These are phyloP conservation scores for Harpalus rubripes DNA, from an alignment of 2,888 invertebrate genomes.

Conservation along the genomic window DNA sequence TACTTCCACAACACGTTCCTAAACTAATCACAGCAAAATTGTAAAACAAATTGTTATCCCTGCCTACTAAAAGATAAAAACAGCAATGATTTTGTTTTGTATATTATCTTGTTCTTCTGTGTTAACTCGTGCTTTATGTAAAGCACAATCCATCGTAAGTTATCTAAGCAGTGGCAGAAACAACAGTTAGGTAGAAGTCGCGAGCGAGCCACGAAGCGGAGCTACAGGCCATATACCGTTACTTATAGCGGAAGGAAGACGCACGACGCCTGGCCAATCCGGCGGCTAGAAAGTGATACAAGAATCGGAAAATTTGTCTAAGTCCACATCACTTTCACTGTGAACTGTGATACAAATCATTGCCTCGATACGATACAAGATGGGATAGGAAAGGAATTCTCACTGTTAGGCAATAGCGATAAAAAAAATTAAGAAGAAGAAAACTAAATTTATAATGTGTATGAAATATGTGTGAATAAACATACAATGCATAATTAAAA, in stretches of 20 bases:
- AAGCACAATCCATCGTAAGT: background rate
- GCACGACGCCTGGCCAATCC: constrained; percentile 6
- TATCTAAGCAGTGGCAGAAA: background rate
- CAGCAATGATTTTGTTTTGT: no score
- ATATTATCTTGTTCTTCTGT: no score
- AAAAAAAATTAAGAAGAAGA: no score
- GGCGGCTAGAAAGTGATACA: constrained; percentile 28
- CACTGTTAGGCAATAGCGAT: background rate
- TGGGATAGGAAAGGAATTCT: background rate
- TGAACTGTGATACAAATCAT: constrained; percentile 10
- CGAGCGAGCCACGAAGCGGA: background rate
- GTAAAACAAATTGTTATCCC: background rate
- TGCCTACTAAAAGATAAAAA: no score
- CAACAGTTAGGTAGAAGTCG: background rate
- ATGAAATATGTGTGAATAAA: no score
- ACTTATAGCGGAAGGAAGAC: constrained; percentile 46
- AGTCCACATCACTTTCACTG: constrained; percentile 30
- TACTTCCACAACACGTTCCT: no score
- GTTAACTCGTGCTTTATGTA: background rate
- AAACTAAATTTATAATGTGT: no score
- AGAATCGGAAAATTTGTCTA: constrained; percentile 9
- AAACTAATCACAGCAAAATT: background rate
- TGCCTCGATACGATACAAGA: background rate
- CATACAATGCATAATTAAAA: no score
- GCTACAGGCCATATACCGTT: constrained; percentile 33